phyloP scores from a whole-genome alignment of 2,888 invertebrate genomes.

The Chloroclysta siterata region DNA sequence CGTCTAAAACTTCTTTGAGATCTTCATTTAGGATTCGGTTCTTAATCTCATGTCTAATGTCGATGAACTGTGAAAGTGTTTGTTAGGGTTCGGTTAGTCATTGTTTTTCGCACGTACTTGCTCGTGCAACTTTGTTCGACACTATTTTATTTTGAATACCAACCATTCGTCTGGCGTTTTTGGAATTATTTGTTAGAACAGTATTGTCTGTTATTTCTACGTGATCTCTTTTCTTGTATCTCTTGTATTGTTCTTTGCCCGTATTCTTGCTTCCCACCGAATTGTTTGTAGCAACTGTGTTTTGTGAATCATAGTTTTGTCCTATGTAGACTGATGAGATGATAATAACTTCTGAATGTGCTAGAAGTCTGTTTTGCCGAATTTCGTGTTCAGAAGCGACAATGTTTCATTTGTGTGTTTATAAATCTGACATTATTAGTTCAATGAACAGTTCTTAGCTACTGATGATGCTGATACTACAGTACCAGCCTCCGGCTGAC shows the following conservation, averaged over 20 bases:
- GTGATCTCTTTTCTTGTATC: conserved; percentile 20
- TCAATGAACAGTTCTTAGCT: conserved; percentile 21
- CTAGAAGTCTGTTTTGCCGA: not conserved
- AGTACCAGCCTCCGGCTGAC: conserved; percentile 36
- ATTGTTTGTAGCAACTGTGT: conserved; percentile 1
- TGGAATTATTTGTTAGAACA: conserved; percentile 13
- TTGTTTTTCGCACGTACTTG: conserved; percentile 30
- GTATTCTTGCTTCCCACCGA: conserved; percentile 12
- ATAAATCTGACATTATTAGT: conserved; percentile 22
- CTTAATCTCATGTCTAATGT: conserved; percentile 23
- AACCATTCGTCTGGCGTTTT: conserved; percentile 19
- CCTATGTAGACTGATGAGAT: not conserved
- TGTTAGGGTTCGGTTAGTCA: conserved; percentile 26
- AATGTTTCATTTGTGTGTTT: conserved; percentile 1
- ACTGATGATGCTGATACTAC: conserved; percentile 29
- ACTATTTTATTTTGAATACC: conserved; percentile 27
- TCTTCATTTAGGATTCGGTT: conserved; percentile 30
- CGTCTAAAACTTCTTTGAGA: conserved; percentile 40
- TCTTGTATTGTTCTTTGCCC: conserved; percentile 26
- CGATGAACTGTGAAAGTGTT: conserved; percentile 29
- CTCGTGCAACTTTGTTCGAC: conserved; percentile 21
- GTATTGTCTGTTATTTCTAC: conserved; percentile 24
- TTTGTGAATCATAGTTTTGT: not conserved
- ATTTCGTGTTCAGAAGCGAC: not conserved
- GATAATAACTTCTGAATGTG: not conserved